phyloP scores from a whole-genome alignment of 2,888 invertebrate species.

The Himalopsyche kuldschensis region DNA sequence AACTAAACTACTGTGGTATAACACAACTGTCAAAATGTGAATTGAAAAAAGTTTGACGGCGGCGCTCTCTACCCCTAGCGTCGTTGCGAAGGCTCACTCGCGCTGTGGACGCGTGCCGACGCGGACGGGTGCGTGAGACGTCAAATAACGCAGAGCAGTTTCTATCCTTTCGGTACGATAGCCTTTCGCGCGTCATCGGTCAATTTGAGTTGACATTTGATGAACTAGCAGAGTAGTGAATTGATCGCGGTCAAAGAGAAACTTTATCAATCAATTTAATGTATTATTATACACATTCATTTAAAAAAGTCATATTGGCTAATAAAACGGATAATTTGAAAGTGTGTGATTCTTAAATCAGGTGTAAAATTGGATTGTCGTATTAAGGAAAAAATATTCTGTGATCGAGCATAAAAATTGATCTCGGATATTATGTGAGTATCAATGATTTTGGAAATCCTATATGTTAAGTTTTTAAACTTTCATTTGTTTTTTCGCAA shows the following conservation, averaged over 20 bases:
- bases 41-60: constrained; percentile 4
- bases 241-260: background rate
- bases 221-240: background rate
- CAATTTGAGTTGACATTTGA: background rate
- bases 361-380: background rate
- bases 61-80: background rate
- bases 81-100: constrained; percentile 17
- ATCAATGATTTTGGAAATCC: background rate
- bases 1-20: background rate
- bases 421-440: background rate
- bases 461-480: too few relatives aligned
- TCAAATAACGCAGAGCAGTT: background rate
- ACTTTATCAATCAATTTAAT: background rate
- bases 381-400: background rate
- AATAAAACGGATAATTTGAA: background rate
- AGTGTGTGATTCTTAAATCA: background rate
- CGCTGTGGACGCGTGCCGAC: constrained; percentile 27
- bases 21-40: constrained; percentile 1
- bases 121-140: constrained; percentile 26
- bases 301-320: background rate
- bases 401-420: background rate
- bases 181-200: constrained; percentile 25
- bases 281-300: background rate
- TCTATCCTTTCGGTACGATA: constrained; percentile 20
- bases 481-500: too few relatives aligned